Evolutionary conservation across 2,113 vertebrate genomes (phyloP).

Genomic region (Vidua macroura): DNA sequence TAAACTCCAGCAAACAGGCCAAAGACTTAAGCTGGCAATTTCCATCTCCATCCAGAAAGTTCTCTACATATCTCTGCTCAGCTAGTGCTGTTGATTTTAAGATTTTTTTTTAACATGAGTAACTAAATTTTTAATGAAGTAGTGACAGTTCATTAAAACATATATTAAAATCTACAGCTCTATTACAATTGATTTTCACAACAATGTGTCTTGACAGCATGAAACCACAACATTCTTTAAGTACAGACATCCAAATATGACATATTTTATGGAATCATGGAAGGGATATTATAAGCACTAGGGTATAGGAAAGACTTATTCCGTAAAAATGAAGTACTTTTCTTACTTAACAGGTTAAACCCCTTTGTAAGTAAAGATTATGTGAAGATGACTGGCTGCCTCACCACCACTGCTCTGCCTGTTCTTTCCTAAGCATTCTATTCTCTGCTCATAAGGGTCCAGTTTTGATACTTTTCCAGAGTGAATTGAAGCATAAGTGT

Average conservation of each 20-base stretch:
- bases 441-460: not conserved
- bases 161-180: not conserved
- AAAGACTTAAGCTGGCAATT: not conserved
- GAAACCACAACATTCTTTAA: not conserved
- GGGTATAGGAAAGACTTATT: not conserved
- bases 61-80: not conserved
- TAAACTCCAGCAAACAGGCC: not conserved
- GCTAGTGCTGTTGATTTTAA: not conserved
- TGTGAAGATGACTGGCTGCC: not conserved
- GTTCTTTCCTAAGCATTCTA: not conserved
- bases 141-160: not conserved
- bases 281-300: not conserved
- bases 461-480: not conserved
- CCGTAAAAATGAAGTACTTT: not conserved
- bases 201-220: not conserved
- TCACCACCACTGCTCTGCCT: not conserved
- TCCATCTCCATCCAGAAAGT: slow-evolving; percentile 3
- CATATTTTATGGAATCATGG: not conserved
- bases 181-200: slow-evolving; percentile 4
- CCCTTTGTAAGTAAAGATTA: not conserved
- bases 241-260: not conserved
- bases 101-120: not conserved
- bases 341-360: not conserved
- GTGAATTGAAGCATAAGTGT: not conserved
- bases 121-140: not conserved